Evolutionary conservation across 2,113 vertebrate species (phyloP), one percentile per base, ranked within the genome.

Genomic region (Aramus guarauna): DNA sequence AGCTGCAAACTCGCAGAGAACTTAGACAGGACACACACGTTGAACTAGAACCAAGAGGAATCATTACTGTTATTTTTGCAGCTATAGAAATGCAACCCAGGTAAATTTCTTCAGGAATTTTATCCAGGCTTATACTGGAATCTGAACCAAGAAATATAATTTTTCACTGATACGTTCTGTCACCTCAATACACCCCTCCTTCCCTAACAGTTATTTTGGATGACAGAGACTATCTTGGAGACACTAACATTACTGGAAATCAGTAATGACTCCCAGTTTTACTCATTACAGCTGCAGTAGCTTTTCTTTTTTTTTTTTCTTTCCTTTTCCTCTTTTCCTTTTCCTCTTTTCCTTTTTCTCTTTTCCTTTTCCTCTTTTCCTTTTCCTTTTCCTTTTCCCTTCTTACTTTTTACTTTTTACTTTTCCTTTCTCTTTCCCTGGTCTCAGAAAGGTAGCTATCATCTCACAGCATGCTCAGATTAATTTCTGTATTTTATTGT

Each of bases 1-100:
- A 63, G 9, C 47, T 3, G 1, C 2, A 52, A 78, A 74, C 12
- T 45, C 21, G 24, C 9, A 1, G 3, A 64, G 24, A 53, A 48
- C 13, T 41, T 41, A 11, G 3, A 4, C 6, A 37, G 41, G 29
- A 53, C 1, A 1, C 11, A 48, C 15, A 66, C 6, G 7, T 0
- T 39, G 24, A 56, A 85, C 4, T 48, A 24, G 68, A 72, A 56
- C 0, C 0, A 36, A 19, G 15, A 62, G 29, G 12, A 34, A 66
- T 30, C 5, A 3, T 32, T 30, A 9, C 13, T 30, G 4, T 24
- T 34, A 23, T 27, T 74, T 73, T 43, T 56, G 5, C 23, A n/a
- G 22, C 34, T 60, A 6, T 19, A 72, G 34, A 62, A 62, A 23
- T 14, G 13, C 4, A 41, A 8, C 21, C 22, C 36, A 23, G 21